These are phyloP conservation scores for Chlorodrepanis virens DNA, from an alignment of 2,113 vertebrate genomes.

Conservation along the genomic window DNA sequence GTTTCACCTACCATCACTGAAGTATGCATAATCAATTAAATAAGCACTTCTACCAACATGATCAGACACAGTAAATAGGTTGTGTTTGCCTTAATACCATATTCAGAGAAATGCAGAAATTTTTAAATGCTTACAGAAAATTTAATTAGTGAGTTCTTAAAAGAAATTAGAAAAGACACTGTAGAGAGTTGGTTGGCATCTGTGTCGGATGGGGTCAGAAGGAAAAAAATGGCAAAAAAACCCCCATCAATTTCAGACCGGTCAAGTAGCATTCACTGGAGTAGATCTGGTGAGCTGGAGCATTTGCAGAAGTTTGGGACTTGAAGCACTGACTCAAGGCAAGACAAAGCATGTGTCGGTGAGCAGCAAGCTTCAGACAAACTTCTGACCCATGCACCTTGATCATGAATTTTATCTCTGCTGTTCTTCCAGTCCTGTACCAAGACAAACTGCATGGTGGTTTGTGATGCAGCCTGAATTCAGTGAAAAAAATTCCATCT, in stretches of 20 bases:
- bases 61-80: not conserved
- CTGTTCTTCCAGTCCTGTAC: not conserved
- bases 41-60: not conserved
- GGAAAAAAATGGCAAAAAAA: not conserved
- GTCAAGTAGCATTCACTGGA: not conserved
- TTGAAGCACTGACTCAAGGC: constrained; percentile 19
- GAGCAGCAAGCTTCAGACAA: constrained; percentile 2
- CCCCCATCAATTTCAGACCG: not conserved
- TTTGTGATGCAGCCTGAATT: not conserved
- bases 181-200: not conserved
- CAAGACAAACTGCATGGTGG: not conserved
- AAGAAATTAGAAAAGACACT: not conserved
- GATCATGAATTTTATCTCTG: not conserved
- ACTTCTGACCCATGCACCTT: not conserved
- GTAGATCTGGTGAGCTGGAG: constrained; percentile 27
- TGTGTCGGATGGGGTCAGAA: rapidly evolving
- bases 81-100: not conserved
- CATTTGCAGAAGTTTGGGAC: constrained; percentile 23
- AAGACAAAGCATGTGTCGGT: not conserved
- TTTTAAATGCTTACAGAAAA: constrained; percentile 7
- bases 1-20: not conserved
- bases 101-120: not conserved
- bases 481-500: constrained; percentile 9
- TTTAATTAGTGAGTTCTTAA: not conserved
- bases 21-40: not conserved